A percentile compares a stretch with the other conserved stretches of the same genome.
Conservation (phyloP, 2,888 invertebrate species). For the Caenorhabditis sp. region DNA sequence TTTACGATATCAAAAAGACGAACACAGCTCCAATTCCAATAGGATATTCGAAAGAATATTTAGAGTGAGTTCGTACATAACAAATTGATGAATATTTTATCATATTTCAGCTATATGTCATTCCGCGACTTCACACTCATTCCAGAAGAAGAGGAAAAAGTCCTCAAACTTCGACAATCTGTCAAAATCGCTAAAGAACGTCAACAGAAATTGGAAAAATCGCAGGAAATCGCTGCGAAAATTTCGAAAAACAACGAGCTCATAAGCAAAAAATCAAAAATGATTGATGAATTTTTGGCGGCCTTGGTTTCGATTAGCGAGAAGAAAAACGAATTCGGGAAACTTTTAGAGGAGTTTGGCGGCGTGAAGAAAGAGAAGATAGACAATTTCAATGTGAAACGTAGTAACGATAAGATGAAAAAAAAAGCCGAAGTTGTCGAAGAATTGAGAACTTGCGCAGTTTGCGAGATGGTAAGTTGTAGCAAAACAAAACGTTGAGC, state of each 20-base stretch:
- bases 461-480: not conserved
- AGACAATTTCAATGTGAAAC: not conserved
- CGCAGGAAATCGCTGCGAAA: constrained; percentile 7
- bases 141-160: constrained; percentile 47
- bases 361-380: not conserved
- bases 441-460: not conserved
- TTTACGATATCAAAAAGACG: constrained; percentile 32
- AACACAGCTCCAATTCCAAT: constrained; percentile 19
- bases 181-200: constrained; percentile 13
- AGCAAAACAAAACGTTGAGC: too few species aligned
- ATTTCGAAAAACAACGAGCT: not conserved
- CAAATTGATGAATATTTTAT: too few species aligned
- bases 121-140: constrained; percentile 53
- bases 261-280: constrained; percentile 6
- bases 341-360: not conserved
- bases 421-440: not conserved
- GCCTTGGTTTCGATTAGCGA: not conserved
- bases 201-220: constrained; percentile 12
- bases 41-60: constrained; percentile 50
- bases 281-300: not conserved
- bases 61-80: constrained; percentile 24
- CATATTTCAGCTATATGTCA: constrained; percentile 53
- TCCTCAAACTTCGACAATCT: constrained; percentile 21
- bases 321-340: not conserved
- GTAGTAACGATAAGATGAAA: not conserved